Base-by-base conservation (phyloP, 2,113 vertebrate species). In the Pimephales promelas region DNA sequence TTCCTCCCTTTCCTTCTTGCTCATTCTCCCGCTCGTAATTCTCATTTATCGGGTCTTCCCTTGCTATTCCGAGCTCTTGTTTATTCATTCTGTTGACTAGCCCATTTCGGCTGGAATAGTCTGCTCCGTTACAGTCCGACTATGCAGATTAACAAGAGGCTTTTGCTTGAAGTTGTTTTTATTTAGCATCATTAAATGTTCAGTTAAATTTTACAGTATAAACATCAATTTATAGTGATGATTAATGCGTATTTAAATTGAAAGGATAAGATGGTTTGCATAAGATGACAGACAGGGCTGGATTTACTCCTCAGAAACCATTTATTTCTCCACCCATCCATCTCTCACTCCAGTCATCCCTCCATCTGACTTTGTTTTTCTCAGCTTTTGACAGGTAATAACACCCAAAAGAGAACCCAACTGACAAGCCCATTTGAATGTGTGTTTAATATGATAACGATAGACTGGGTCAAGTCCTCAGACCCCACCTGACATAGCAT, bases 371-470 rank as follows among this genome's bases (percentile, higher is more conserved):
- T 28, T 57, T 28, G n/a, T 70, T 11, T 61, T 26, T 22, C 22
- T 62, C 49, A 26, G 86, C 88, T 89, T 91, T 87, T 92, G 91
- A 93, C 92, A 93, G 91, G 90, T 90, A 90, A 92, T 92, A 90
- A 91, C 90, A 90, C 88, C 82, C 84, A n/a, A 86, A 85, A 78
- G 64, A 74, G 81, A 90, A 88, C 88, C 83, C 87, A 81, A 84
- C 87, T 92, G 91, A 92, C 90, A 92, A 92, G 91, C 91, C 87
- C 84, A 91, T 93, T 92, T 93, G 89, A 92, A 94, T 93, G 90
- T 89, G 91, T 84, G 90, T 90, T 90, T 90, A 93, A 92, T 93
- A 93, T 92, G 91, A 91, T 66, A 89, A 90, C 82, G 86, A 87
- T 84, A 87, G 87, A 81, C 68, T 90, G 89, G 88, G 89, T 88